Percentiles rank a stretch among this genome's conserved stretches.
Conservation (phyloP, 2,888 invertebrate genomes). For the Phyto melanocephala region DNA sequence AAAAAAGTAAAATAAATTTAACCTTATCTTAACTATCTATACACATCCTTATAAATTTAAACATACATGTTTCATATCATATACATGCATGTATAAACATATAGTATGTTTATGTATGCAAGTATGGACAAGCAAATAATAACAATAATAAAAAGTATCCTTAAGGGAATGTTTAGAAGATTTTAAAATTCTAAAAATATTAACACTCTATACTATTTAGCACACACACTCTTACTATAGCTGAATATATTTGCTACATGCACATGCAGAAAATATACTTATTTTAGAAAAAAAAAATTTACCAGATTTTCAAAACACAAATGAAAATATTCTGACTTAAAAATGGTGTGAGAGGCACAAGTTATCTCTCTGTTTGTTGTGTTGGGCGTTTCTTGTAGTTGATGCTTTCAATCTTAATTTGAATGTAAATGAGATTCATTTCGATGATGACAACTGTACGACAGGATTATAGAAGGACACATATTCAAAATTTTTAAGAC, state of each 20-base stretch:
- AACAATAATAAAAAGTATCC: slow-evolving; percentile 35
- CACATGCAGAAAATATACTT: no score
- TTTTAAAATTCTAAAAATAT: slow-evolving; percentile 42
- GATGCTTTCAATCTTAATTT: slow-evolving; percentile 66
- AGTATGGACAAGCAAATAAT: neutral
- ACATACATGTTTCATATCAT: no score
- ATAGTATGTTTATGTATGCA: neutral
- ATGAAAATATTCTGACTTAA: neutral
- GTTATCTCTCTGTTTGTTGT: neutral
- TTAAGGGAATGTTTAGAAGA: slow-evolving; percentile 48
- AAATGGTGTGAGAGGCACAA: neutral
- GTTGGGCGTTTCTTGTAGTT: neutral
- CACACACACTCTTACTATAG: neutral
- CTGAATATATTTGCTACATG: no score
- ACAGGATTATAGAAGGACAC: slow-evolving; percentile 25
- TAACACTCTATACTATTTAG: slow-evolving; percentile 3
- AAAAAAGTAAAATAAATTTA: neutral
- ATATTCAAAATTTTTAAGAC: no score
- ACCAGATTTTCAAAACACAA: slow-evolving; percentile 32
- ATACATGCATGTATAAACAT: neutral
- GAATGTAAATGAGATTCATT: slow-evolving; percentile 68
- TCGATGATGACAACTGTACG: slow-evolving; percentile 57
- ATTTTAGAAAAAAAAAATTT: slow-evolving; percentile 5
- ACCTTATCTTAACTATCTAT: no score
- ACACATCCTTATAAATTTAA: no score